A percentile compares a stretch with the other conserved stretches of the same genome.
Conservation (phyloP, 1,140 invertebrate species). For the Mactra quadrangularis region DNA sequence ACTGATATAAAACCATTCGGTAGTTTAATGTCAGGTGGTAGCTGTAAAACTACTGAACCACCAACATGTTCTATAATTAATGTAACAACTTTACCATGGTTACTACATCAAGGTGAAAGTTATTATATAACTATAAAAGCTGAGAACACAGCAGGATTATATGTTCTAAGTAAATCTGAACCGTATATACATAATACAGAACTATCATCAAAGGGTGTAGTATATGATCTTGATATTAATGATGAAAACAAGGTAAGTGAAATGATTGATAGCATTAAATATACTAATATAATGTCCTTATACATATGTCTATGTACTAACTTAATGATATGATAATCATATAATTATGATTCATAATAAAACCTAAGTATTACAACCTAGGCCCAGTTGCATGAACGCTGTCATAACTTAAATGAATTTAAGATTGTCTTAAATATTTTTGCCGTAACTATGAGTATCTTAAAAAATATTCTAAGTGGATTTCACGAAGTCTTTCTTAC, state of each 20-base stretch:
- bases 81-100: conserved; percentile 22
- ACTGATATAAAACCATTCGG: conserved; percentile 23
- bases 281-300: too few relatives aligned
- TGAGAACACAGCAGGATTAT: conserved; percentile 46
- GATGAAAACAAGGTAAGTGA: not conserved
- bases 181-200: conserved; percentile 43
- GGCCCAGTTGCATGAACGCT: too few relatives aligned
- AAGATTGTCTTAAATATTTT: too few relatives aligned
- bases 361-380: too few relatives aligned
- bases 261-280: too few relatives aligned
- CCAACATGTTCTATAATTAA: conserved; percentile 50
- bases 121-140: conserved; percentile 60
- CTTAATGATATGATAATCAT: too few relatives aligned
- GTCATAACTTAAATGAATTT: too few relatives aligned
- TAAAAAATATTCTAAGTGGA: too few relatives aligned
- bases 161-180: conserved; percentile 17
- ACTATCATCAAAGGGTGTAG: conserved; percentile 49
- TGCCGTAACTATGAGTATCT: too few relatives aligned
- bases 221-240: conserved; percentile 42
- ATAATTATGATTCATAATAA: too few relatives aligned
- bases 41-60: not conserved
- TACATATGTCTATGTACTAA: too few relatives aligned
- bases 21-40: not conserved
- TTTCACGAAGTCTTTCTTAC: too few relatives aligned
- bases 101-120: conserved; percentile 44